Evolutionary conservation across 2,888 invertebrate genomes (phyloP).

Genomic region (Theretra japonica): DNA sequence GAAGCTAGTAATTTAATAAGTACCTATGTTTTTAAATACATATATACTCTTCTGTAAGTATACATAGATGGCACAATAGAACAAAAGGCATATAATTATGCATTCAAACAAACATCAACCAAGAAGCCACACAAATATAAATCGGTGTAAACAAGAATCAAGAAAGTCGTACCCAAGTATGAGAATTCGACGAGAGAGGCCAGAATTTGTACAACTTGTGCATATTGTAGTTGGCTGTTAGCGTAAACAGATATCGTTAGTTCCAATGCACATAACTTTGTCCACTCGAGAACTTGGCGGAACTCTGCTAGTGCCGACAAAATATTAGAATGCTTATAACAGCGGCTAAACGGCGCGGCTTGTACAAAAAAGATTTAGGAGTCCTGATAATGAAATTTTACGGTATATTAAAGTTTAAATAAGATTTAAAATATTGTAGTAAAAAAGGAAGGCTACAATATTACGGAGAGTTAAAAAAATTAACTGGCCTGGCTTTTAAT

Average conservation of each 20-base stretch:
- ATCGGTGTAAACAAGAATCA: background rate
- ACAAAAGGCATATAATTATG: no score
- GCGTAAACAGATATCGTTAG: background rate
- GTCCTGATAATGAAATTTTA: background rate
- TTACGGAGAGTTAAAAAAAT: no score
- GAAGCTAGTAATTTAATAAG: background rate
- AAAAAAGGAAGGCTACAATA: no score
- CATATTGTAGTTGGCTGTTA: conserved; percentile 7
- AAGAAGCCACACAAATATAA: no score
- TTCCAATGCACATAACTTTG: conserved; percentile 8
- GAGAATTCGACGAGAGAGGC: background rate
- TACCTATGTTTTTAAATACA: no score
- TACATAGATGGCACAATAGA: no score
- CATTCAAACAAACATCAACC: no score
- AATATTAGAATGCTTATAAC: background rate
- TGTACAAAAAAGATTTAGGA: background rate
- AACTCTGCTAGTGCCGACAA: background rate
- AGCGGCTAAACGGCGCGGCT: background rate
- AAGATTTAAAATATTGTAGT: no score
- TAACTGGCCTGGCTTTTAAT: no score
- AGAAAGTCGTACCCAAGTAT: background rate
- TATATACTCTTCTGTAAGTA: no score
- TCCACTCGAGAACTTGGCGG: conserved; percentile 12
- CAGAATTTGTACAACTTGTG: background rate
- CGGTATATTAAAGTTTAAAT: no score